Conservation (phyloP, 1,140 invertebrate genomes). For the Helicoverpa zea region DNA sequence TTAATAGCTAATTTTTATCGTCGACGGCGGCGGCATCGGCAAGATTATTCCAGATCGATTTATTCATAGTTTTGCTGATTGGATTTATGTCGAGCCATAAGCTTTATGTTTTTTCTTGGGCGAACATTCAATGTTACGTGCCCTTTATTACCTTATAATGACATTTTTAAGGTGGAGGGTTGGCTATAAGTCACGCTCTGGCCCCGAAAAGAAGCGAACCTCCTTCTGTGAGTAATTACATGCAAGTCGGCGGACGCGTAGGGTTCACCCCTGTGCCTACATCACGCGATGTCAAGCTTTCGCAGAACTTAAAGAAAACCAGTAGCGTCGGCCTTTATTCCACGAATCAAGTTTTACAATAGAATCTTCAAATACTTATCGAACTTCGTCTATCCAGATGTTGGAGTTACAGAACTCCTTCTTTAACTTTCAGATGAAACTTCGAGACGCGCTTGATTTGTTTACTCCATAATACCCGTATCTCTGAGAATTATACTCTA, state of each 20-base stretch:
- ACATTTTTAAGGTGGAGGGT: slow-evolving; percentile 65
- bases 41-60: slow-evolving; percentile 11
- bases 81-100: slow-evolving; percentile 39
- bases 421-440: slow-evolving; percentile 67
- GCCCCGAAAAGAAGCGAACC: slow-evolving; percentile 73
- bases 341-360: slow-evolving; percentile 48
- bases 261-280: slow-evolving; percentile 63
- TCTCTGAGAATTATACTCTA: slow-evolving; percentile 46
- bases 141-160: slow-evolving; percentile 69
- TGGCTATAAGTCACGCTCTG: slow-evolving; percentile 67
- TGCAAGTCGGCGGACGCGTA: slow-evolving; percentile 63
- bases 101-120: slow-evolving; percentile 52
- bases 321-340: slow-evolving; percentile 42
- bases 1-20: slow-evolving; percentile 27
- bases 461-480: slow-evolving; percentile 56
- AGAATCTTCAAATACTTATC: slow-evolving; percentile 53
- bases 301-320: slow-evolving; percentile 53
- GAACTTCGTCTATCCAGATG: slow-evolving; percentile 49
- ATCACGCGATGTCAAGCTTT: slow-evolving; percentile 71
- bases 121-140: slow-evolving; percentile 58
- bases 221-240: slow-evolving; percentile 74
- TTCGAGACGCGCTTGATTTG: slow-evolving; percentile 51
- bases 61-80: slow-evolving; percentile 18
- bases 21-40: not conserved
- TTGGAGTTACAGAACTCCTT: slow-evolving; percentile 53